Conservation (phyloP, 1,140 invertebrate species). For the Oppia nitens region DNA sequence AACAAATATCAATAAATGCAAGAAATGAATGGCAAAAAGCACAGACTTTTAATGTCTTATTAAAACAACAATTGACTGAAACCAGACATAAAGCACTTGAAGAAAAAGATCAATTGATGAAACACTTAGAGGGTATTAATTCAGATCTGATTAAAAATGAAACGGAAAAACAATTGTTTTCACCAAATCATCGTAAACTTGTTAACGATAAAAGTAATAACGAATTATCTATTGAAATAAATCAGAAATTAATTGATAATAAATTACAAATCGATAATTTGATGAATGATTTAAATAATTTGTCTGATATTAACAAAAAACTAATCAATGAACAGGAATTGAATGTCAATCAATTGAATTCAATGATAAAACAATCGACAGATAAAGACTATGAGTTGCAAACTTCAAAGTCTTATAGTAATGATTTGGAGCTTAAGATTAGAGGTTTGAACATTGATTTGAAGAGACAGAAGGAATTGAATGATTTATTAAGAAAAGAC, state of each 20-base stretch:
- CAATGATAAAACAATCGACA: conserved; percentile 28
- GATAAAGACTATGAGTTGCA: conserved; percentile 31
- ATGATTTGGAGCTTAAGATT: conserved; percentile 27
- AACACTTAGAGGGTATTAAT: conserved; percentile 33
- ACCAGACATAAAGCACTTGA: conserved; percentile 27
- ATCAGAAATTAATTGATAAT: conserved; percentile 26
- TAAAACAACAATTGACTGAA: conserved; percentile 28
- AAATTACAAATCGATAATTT: conserved; percentile 28
- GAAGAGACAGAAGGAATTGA: conserved; percentile 25
- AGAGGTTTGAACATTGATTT: conserved; percentile 26
- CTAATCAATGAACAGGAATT: conserved; percentile 30
- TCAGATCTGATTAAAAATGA: conserved; percentile 34
- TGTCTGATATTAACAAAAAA: conserved; percentile 24
- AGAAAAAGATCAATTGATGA: conserved; percentile 32
- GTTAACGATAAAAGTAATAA: conserved; percentile 26
- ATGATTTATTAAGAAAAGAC: conserved; percentile 29
- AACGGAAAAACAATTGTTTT: conserved; percentile 30
- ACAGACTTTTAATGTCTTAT: conserved; percentile 27
- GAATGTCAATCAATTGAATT: conserved; percentile 27
- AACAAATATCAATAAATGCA: conserved; percentile 25
- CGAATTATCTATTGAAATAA: conserved; percentile 24
- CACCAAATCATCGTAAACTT: conserved; percentile 29
- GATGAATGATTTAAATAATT: conserved; percentile 27
- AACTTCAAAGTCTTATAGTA: conserved; percentile 25
- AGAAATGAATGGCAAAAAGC: conserved; percentile 28